Evolutionary conservation across 2,888 invertebrate species (phyloP), one percentile per base, ranked within the genome.

Genomic region (Suillia variegata): DNA sequence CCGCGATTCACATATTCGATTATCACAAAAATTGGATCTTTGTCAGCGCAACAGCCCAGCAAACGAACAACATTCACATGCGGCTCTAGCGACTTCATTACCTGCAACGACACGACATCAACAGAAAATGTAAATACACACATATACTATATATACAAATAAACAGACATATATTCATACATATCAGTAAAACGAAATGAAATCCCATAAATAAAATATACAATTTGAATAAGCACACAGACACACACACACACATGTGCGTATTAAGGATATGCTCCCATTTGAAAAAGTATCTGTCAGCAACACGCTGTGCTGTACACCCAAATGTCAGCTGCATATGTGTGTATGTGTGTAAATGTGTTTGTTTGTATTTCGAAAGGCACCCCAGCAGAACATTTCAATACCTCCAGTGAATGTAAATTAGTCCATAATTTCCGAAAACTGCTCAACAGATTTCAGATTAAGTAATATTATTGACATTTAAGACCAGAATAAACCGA

Each of bases 1-100:
- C 96, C 96, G 20, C 90, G 86, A 70, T 89, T 88, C 8, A 96
- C 91, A 78, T 91, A 96, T 82, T 97, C 96, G 87, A 97, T 90
- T 70, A 97, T 93, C 20, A 96, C 91, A 77, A 96, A 90, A 61
- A 93, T 88, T 10, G 96, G 96, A 78, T 95, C 96, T 82, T 89
- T 92, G 68, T 94, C 93, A 4, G 94, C 93, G 79, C 96, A 96
- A 75, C 94, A 94, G 1, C 93, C 96, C 26, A 96, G 84, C 20
- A 96, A 84, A 33, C 91, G 85, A 0, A 96, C 95, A 1, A 96
- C 94, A 76, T 96, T 96, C 1, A 92, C 90, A 84, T 97, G 96
- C 0, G 91, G 89, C 51, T 94, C 93, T 58, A 97, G 84, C 77
- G 89, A 90, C 83, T 96, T 96, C 95, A 96, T 95, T 26, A 96